phyloP scores from a whole-genome alignment of 2,797 vertebrate genomes.

The Prionace glauca region DNA sequence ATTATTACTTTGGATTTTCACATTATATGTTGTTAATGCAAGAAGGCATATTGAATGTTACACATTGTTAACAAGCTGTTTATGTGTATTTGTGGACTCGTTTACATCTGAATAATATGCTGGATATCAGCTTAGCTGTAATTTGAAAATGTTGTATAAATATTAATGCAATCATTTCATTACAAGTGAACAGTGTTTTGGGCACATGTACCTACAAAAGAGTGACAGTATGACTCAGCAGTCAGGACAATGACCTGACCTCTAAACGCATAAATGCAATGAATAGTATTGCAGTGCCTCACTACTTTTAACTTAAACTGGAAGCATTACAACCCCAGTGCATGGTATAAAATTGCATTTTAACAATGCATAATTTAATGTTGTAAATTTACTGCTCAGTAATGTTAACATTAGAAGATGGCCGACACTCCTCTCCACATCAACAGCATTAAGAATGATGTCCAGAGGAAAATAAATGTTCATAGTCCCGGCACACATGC shows the following conservation, averaged over 20 bases:
- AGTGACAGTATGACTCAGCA: neutral
- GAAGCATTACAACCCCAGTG: neutral
- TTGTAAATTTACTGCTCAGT: neutral
- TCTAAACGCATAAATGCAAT: neutral
- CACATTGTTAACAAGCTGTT: neutral
- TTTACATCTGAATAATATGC: neutral
- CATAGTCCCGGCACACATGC: neutral
- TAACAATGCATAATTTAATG: neutral
- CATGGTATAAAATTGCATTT: neutral
- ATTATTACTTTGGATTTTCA: neutral
- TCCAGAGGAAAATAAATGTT: neutral
- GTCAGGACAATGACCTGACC: neutral
- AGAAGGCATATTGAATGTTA: neutral
- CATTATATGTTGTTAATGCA: conserved; percentile 3
- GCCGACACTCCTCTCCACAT: neutral
- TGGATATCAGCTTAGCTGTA: neutral
- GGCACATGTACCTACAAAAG: neutral
- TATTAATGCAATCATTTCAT: neutral
- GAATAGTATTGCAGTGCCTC: neutral
- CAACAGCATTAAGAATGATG: neutral
- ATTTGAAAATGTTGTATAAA: conserved; percentile 20
- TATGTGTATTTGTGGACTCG: neutral
- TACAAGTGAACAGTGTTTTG: neutral
- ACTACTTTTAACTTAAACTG: neutral
- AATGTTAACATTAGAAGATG: neutral